These are phyloP conservation scores for Falco biarmicus DNA, from an alignment of 2,797 vertebrate species.

Conservation along the genomic window DNA sequence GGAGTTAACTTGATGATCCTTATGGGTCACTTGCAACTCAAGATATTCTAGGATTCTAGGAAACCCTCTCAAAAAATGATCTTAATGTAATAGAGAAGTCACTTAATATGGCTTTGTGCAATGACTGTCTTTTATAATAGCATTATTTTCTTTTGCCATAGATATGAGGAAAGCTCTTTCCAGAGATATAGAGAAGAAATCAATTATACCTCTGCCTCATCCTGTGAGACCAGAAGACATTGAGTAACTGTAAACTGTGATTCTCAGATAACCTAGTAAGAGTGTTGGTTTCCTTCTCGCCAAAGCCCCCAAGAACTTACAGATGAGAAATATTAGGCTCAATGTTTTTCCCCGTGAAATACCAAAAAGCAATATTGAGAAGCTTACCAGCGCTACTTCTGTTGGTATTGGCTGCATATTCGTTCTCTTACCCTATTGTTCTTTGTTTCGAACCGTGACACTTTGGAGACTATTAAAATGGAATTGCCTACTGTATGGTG, in stretches of 20 bases:
- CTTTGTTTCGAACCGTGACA: not conserved
- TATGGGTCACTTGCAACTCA: not conserved
- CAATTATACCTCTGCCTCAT: constrained; percentile 92
- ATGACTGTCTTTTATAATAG: not conserved
- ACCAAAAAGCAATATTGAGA: not conserved
- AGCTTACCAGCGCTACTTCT: not conserved
- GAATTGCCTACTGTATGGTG: not conserved
- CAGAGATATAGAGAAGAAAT: constrained; percentile 94
- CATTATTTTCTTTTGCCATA: constrained; percentile 65
- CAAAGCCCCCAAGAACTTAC: not conserved
- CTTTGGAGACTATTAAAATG: constrained; percentile 2
- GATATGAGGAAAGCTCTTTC: constrained; percentile 98
- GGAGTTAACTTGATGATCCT: not conserved
- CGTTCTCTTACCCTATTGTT: not conserved
- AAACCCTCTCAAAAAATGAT: not conserved
- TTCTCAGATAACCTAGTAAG: constrained; percentile 68
- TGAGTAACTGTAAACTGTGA: constrained; percentile 85
- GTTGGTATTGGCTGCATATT: not conserved
- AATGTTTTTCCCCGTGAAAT: not conserved
- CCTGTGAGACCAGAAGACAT: constrained; percentile 96
- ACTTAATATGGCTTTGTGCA: not conserved
- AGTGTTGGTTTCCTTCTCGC: not conserved
- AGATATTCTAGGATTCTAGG: not conserved
- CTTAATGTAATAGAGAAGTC: not conserved
- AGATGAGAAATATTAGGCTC: not conserved